Percentiles rank a stretch among this genome's conserved stretches.
Conservation (phyloP, 2,888 invertebrate species). For the Sericinus montela region DNA sequence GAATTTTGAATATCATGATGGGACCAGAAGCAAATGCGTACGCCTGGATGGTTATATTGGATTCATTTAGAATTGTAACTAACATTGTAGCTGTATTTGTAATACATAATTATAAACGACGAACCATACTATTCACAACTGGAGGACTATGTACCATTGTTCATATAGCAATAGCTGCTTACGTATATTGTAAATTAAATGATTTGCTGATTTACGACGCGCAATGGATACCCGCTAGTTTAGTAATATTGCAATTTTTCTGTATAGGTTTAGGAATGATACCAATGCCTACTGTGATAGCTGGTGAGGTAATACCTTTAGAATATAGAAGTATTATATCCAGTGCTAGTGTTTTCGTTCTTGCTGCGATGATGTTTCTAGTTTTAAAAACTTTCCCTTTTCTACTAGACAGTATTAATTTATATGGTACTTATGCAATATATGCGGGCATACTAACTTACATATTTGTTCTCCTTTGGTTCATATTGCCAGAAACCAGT, state of each 20-base stretch:
- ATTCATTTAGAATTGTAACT: conserved; percentile 42
- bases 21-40: conserved; percentile 38
- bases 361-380: conserved; percentile 48
- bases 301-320: conserved; percentile 83
- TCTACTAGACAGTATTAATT: conserved; percentile 40
- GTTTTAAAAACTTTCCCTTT: conserved; percentile 48
- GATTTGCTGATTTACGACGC: conserved; percentile 28
- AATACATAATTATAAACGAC: conserved; percentile 42
- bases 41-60: conserved; percentile 40
- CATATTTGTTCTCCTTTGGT: conserved; percentile 41
- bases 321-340: conserved; percentile 79
- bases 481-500: conserved; percentile 55
- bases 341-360: conserved; percentile 48
- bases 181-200: conserved; percentile 39
- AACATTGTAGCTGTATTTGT: conserved; percentile 40
- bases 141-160: conserved; percentile 35
- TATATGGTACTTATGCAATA: conserved; percentile 47
- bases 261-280: conserved; percentile 78
- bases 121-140: conserved; percentile 43
- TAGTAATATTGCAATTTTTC: conserved; percentile 54
- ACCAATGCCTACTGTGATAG: conserved; percentile 83
- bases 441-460: conserved; percentile 46
- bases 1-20: conserved; percentile 40
- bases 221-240: conserved; percentile 17
- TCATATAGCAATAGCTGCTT: conserved; percentile 39